Base-by-base conservation (phyloP, 2,888 invertebrate genomes). In the Notodonta dromedarius region DNA sequence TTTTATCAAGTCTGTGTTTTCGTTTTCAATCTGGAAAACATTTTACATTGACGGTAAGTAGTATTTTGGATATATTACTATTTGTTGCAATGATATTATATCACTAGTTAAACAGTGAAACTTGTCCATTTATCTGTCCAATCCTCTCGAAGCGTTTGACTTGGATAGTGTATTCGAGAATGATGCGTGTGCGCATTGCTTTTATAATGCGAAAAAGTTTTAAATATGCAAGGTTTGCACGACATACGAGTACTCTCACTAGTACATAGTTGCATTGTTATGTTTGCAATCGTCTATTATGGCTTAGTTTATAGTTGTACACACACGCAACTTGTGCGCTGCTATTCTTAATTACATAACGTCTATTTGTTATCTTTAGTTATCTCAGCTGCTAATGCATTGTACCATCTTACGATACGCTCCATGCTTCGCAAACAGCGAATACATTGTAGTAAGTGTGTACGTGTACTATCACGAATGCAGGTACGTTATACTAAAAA, bases 171-270 rank as follows among this genome's bases (percentile, higher is more conserved):
- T 24, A 52, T 52, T 12, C 12, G 52, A 52, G 32, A 39, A 39
- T 39, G 35, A 13, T 54, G 54, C n/a, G 39, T 39, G 9, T 12
- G 12, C 52, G 52, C 11, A 35, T 53, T 53, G 4, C 35, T 54
- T 6, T 13, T 14, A 13, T 7, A 39, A n/a, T 39, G 9, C 7
- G 8, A 54, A 54, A 54, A 54, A 7, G 50, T 8, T 8, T 39
- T 39, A 54, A 7, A n/a, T 82, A 79, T 78, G 79, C 80, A 83
- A 79, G 71, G 78, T 83, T 85, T 82, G 86, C 83, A 80, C 84
- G 84, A 78, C 84, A 86, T 82, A n/a, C n/a, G n/a, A n/a, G n/a
- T n/a, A 88, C 86, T 87, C 85, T 84, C 85, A 82, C 83, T 79
- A 72, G 77, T 72, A 76, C 54, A 39, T 39, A 54, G 83, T 87